These are phyloP conservation scores for Lutjanus campechanus DNA, from an alignment of 2,797 vertebrate genomes.

Conservation along the genomic window DNA sequence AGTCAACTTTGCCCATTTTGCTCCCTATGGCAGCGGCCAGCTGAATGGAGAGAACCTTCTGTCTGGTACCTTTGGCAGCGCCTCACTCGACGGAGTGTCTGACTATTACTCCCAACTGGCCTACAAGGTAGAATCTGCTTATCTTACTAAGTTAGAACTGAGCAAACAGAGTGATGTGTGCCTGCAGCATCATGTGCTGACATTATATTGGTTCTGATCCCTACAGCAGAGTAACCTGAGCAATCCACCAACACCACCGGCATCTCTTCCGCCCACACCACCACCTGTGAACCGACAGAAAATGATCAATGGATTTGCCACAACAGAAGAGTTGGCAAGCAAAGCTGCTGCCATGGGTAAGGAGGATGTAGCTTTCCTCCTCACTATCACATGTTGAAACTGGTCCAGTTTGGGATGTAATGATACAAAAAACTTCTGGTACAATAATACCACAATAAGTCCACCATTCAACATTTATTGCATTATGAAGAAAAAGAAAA, in stretches of 20 bases:
- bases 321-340: slow-evolving; percentile 95
- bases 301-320: slow-evolving; percentile 97
- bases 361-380: slow-evolving; percentile 4
- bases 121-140: slow-evolving; percentile 91
- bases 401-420: too few species aligned
- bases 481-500: too few species aligned
- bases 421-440: too few species aligned
- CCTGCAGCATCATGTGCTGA: slow-evolving; percentile 41
- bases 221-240: slow-evolving; percentile 98
- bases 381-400: background rate
- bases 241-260: slow-evolving; percentile 98
- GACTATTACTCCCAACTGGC: slow-evolving; percentile 99
- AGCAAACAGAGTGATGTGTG: slow-evolving; percentile 6
- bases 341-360: slow-evolving; percentile 92
- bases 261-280: slow-evolving; percentile 97
- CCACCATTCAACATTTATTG: too few species aligned
- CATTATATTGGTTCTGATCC: slow-evolving; percentile 42
- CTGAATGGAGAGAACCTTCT: slow-evolving; percentile 94
- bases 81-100: slow-evolving; percentile 95
- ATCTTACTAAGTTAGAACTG: background rate
- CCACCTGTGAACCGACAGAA: slow-evolving; percentile 98
- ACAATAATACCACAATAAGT: too few species aligned
- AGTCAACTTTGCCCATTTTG: slow-evolving; percentile 98
- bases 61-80: slow-evolving; percentile 97
- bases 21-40: slow-evolving; percentile 95